phyloP scores from a whole-genome alignment of 2,113 vertebrate genomes.

The Lophius piscatorius region DNA sequence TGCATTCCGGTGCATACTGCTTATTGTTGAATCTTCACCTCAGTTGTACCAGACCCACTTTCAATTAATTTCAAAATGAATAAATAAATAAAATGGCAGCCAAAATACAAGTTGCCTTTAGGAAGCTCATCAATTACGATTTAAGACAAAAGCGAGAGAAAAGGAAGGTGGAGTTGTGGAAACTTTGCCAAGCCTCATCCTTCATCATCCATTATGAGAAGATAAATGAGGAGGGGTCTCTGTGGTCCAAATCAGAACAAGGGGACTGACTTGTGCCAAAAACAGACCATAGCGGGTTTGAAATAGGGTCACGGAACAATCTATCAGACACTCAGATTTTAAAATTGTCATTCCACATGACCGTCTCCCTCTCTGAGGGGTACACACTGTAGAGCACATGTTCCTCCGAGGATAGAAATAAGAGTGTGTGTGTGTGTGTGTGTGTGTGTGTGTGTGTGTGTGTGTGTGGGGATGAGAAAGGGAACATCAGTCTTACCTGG shows the following conservation, averaged over 20 bases:
- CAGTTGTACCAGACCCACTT: slow-evolving; percentile 47
- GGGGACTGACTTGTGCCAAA: slow-evolving; percentile 44
- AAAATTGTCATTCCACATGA: slow-evolving; percentile 25
- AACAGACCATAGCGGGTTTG: slow-evolving; percentile 19
- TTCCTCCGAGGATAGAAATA: slow-evolving; percentile 14
- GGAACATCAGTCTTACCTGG: slow-evolving; percentile 85
- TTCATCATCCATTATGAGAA: slow-evolving; percentile 71
- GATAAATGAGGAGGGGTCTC: slow-evolving; percentile 69
- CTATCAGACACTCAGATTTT: slow-evolving; percentile 23
- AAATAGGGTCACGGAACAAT: slow-evolving; percentile 45
- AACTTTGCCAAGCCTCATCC: slow-evolving; percentile 72
- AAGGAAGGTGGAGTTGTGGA: slow-evolving; percentile 62
- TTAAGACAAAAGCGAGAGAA: slow-evolving; percentile 69
- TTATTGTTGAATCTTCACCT: slow-evolving; percentile 50
- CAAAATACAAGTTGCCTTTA: slow-evolving; percentile 67
- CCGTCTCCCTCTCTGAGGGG: not conserved
- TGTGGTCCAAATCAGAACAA: slow-evolving; percentile 48
- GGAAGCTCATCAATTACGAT: slow-evolving; percentile 79
- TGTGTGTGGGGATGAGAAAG: not conserved
- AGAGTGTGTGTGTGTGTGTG: slow-evolving; percentile 3
- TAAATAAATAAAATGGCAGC: slow-evolving; percentile 47
- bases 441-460: not conserved
- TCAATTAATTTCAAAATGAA: slow-evolving; percentile 65
- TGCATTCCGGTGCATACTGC: no score
- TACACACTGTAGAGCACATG: slow-evolving; percentile 11